phyloP scores from a whole-genome alignment of 2,888 invertebrate genomes.

The Dermolepida albohirtum region DNA sequence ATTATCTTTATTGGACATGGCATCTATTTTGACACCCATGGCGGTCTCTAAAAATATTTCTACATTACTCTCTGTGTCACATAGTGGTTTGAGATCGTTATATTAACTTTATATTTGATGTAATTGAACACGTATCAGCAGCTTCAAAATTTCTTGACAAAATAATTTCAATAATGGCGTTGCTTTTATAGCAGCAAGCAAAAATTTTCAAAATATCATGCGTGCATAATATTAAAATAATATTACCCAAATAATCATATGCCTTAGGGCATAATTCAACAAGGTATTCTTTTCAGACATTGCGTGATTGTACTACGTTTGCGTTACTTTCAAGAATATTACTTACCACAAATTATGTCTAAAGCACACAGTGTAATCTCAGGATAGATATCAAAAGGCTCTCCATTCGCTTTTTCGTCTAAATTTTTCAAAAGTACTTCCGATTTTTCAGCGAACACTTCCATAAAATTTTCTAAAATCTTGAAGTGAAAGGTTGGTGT shows the following conservation, averaged over 20 bases:
- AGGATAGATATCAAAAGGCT: slow-evolving; percentile 56
- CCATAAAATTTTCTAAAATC: slow-evolving; percentile 55
- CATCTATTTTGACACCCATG: slow-evolving; percentile 34
- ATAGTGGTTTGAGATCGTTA: too few species aligned
- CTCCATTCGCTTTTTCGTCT: slow-evolving; percentile 49
- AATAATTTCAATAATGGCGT: too few species aligned
- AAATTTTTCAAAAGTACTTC: slow-evolving; percentile 50
- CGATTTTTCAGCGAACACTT: slow-evolving; percentile 54
- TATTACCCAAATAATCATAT: too few species aligned
- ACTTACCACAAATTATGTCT: slow-evolving; percentile 59
- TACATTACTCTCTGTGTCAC: too few species aligned
- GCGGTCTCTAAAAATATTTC: slow-evolving; percentile 32
- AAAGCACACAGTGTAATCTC: slow-evolving; percentile 55
- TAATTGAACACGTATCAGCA: too few species aligned
- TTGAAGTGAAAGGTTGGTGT: slow-evolving; percentile 59
- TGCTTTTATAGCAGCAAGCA: too few species aligned
- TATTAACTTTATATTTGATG: too few species aligned
- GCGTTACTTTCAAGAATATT: background rate
- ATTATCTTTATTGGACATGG: slow-evolving; percentile 31
- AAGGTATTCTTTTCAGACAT: too few species aligned
- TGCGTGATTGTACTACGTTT: background rate
- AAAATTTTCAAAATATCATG: too few species aligned
- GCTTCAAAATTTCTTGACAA: too few species aligned
- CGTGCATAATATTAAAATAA: too few species aligned
- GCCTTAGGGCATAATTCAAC: too few species aligned